These are phyloP conservation scores for Lipotes vexillifer DNA, from an alignment of 2,113 vertebrate species.

Conservation along the genomic window DNA sequence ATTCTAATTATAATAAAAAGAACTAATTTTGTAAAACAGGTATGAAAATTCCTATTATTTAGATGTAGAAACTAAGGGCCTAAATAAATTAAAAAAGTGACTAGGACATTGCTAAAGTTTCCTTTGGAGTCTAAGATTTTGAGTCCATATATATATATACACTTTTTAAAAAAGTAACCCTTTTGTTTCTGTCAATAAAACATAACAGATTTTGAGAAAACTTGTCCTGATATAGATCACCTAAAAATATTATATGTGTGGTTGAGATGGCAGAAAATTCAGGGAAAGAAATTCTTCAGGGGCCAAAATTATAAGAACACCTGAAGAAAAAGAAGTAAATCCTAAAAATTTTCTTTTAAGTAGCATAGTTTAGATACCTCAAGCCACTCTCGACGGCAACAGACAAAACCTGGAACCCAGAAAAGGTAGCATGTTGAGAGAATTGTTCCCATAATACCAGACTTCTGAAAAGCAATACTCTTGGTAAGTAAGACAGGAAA, in stretches of 20 bases:
- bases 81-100: background rate
- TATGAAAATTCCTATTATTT: background rate
- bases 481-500: background rate
- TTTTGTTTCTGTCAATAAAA: background rate
- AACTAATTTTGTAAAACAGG: background rate
- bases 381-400: background rate
- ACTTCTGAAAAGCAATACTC: background rate
- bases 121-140: background rate
- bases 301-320: background rate
- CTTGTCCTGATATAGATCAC: background rate
- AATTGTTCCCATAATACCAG: background rate
- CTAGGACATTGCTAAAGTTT: background rate
- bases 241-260: background rate
- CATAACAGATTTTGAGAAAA: background rate
- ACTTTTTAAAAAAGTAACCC: too few relatives aligned
- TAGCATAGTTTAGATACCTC: background rate
- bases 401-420: background rate
- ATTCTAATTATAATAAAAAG: background rate
- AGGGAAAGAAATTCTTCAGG: background rate
- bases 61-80: background rate
- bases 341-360: background rate
- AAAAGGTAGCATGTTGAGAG: background rate
- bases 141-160: background rate
- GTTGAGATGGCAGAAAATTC: background rate
- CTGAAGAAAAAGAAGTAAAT: background rate